Conservation (phyloP, 2,888 invertebrate species). For the Chymomyza procnemis region DNA sequence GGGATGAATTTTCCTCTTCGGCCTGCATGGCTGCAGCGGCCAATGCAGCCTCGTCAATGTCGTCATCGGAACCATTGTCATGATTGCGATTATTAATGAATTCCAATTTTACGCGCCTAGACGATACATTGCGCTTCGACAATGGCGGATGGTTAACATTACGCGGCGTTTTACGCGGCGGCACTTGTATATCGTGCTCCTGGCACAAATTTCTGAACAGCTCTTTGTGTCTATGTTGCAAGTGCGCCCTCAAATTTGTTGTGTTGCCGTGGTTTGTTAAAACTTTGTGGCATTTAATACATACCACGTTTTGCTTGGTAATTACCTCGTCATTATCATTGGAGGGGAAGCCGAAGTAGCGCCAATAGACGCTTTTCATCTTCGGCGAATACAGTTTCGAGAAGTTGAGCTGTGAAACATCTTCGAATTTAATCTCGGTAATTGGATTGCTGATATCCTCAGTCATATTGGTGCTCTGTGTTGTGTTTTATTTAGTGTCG, state of each 20-base stretch:
- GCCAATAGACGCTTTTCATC: constrained; percentile 78
- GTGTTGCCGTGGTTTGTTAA: constrained; percentile 78
- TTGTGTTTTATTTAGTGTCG: constrained; percentile 18
- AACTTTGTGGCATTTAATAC: constrained; percentile 74
- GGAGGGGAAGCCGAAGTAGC: constrained; percentile 78
- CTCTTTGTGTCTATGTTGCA: constrained; percentile 76
- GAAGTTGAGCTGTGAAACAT: constrained; percentile 69
- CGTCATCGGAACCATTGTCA: constrained; percentile 56
- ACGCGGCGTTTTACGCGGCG: constrained; percentile 68
- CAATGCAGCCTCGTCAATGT: constrained; percentile 60
- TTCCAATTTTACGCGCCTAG: constrained; percentile 50
- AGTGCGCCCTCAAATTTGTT: constrained; percentile 76
- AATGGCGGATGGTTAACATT: constrained; percentile 52
- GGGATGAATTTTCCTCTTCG: constrained; percentile 64
- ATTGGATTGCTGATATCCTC: constrained; percentile 56
- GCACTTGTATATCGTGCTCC: constrained; percentile 73
- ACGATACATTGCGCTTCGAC: constrained; percentile 41
- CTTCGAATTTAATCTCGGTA: constrained; percentile 57
- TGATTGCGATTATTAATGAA: constrained; percentile 46
- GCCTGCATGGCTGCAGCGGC: constrained; percentile 66
- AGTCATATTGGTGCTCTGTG: constrained; percentile 38
- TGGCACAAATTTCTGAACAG: constrained; percentile 70
- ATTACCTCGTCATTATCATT: constrained; percentile 75
- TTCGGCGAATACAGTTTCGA: constrained; percentile 76
- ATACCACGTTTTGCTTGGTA: constrained; percentile 77